Evolutionary conservation across 2,113 vertebrate species (phyloP), one percentile per base, ranked within the genome.

Genomic region (Oxyruncus cristatus): DNA sequence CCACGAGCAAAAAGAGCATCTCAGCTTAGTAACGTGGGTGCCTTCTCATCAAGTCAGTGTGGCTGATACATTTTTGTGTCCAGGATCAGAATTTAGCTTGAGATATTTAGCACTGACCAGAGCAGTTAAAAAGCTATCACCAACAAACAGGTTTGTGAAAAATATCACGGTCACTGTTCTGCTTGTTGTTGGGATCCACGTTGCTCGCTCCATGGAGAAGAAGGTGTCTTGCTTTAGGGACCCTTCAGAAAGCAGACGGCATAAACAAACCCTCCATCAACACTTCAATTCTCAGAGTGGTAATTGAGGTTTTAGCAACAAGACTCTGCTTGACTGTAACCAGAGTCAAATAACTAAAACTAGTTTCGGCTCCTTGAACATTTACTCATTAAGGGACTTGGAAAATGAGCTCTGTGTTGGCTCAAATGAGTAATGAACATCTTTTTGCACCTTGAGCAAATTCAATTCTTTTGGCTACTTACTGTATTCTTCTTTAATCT

Each of bases 281-380:
- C 85, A 50, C 74, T 75, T 94, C 62, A 85, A 5, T 79, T 96
- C 92, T 95, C 78, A 46, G 39, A 93, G 87, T 62, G 26, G 46
- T 92, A 94, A 90, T 41, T 96, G 85, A 76, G 81, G 77, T 83
- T 96, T 95, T 94, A 93, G 89, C 71, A 96, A 77, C 92, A 96
- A 93, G 89, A 92, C 71, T 93, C 33, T 62, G 59, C 93, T 92
- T 95, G 94, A 95, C 82, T 92, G 83, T 90, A 94, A 76, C 70
- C 63, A 89, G 81, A 88, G 73, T 96, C 44, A 80, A 92, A 80
- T 90, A 71, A 76, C 81, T 88, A 50, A 88, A 96, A 62, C 88
- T 82, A 13, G 15, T 7, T 93, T 85, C 55, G 92, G 33, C 39
- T 90, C 50, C 92, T 83, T 82, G 77, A 88, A 76, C 30, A 24